These are phyloP conservation scores for Galeopsomyia nigrocyanea DNA, from an alignment of 2,888 invertebrate species.

Conservation along the genomic window DNA sequence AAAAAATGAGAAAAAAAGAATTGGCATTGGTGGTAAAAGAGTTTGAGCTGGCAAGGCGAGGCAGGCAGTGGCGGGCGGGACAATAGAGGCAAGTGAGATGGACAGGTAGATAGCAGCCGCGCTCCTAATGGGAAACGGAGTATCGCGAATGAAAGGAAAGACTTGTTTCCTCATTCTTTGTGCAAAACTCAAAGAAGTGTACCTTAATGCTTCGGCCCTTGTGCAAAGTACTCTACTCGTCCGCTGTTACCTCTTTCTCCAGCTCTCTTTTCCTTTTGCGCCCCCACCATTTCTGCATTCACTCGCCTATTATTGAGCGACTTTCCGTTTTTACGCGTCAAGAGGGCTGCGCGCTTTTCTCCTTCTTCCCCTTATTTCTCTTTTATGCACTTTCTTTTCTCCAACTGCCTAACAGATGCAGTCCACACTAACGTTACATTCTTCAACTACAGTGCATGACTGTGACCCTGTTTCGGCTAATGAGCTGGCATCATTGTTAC, in stretches of 20 bases:
- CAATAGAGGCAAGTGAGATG: not conserved
- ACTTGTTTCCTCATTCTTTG: constrained; percentile 40
- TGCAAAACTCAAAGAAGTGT: constrained; percentile 29
- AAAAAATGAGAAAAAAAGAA: constrained; percentile 9
- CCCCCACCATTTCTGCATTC: constrained; percentile 4
- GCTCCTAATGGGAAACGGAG: not conserved
- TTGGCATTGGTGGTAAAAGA: not conserved
- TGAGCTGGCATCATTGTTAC: constrained; percentile 22
- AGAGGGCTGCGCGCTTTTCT: constrained; percentile 13
- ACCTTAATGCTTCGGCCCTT: constrained; percentile 30
- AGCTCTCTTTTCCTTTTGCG: not conserved
- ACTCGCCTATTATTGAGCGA: constrained; percentile 37
- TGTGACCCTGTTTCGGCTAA: constrained; percentile 31
- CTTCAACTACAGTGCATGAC: not conserved
- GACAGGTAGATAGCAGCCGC: not conserved
- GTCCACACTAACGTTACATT: not conserved
- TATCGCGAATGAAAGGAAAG: constrained; percentile 14
- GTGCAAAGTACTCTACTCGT: constrained; percentile 25
- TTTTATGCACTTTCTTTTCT: not conserved
- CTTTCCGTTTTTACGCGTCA: constrained; percentile 36
- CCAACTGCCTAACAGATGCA: not conserved
- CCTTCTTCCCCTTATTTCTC: not conserved
- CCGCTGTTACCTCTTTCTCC: constrained; percentile 5
- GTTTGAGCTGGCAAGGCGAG: no score
- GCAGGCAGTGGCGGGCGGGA: constrained; percentile 10